A percentile compares a stretch with the other conserved stretches of the same genome.
Conservation (phyloP, 2,113 vertebrate species). For the Sinocyclocheilus anshuiensis region DNA sequence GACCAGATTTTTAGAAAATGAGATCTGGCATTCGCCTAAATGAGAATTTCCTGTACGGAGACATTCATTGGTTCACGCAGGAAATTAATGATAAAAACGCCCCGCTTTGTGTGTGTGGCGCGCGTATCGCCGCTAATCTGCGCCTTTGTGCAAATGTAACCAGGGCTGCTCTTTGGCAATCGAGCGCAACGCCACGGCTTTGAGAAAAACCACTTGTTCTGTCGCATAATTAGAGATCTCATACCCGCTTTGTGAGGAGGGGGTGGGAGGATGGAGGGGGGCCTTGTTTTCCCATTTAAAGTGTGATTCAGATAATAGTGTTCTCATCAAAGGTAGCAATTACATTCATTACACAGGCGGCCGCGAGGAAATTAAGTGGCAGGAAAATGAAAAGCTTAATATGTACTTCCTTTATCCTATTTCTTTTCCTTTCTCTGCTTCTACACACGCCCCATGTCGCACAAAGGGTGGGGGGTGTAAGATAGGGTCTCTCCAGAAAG, state of each 20-base stretch:
- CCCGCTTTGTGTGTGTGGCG: conserved; percentile 79
- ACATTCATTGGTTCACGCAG: conserved; percentile 87
- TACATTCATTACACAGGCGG: conserved; percentile 97
- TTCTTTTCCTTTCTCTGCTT: conserved; percentile 82
- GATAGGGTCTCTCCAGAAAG: conserved; percentile 83
- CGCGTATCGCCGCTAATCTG: conserved; percentile 94
- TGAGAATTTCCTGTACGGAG: conserved; percentile 74
- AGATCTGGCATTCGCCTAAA: conserved; percentile 73
- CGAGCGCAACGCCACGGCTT: conserved; percentile 92
- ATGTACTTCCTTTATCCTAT: conserved; percentile 81
- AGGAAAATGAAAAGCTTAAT: conserved; percentile 92
- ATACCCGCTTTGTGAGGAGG: conserved; percentile 87
- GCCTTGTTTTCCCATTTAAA: conserved; percentile 98
- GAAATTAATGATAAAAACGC: conserved; percentile 98
- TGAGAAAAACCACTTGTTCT: conserved; percentile 98
- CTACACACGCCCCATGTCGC: conserved; percentile 88
- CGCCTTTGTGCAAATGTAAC: conserved; percentile 93
- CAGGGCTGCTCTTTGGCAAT: conserved; percentile 94
- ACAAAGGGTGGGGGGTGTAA: conserved; percentile 55
- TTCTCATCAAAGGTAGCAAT: conserved; percentile 99
- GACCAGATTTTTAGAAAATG: conserved; percentile 10
- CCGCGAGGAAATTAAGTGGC: conserved; percentile 98
- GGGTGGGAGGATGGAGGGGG: conserved; percentile 65
- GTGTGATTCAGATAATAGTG: conserved; percentile 99
- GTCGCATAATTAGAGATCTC: conserved; percentile 97